A percentile compares a stretch with the other conserved stretches of the same genome.
These are phyloP conservation scores for Ptychobarbus kaznakovi DNA, from an alignment of 2,797 vertebrate species.

Conservation along the genomic window DNA sequence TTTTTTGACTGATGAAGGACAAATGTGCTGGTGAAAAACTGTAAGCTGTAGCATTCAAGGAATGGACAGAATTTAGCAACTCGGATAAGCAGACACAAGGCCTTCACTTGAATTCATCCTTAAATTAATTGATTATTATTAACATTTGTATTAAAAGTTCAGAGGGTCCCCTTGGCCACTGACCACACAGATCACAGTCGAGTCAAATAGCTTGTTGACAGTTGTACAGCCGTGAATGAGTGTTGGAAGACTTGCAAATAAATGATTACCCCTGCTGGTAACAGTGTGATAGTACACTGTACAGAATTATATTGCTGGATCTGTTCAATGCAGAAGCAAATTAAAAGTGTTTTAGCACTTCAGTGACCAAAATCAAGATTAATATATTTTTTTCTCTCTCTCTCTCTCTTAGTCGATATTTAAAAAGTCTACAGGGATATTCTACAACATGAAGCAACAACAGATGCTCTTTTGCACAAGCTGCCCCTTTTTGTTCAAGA, in stretches of 20 bases:
- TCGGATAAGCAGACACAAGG: not conserved
- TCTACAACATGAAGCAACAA: not conserved
- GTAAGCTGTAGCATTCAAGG: not conserved
- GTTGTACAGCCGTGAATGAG: not conserved
- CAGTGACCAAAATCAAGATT: not conserved
- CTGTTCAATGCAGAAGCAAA: not conserved
- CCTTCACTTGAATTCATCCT: not conserved
- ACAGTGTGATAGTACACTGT: not conserved
- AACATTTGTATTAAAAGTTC: too few species aligned
- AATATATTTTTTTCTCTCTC: not conserved
- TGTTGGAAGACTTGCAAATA: not conserved
- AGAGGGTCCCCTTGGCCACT: not conserved
- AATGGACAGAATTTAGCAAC: not conserved
- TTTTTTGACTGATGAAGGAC: not conserved
- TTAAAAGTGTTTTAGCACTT: not conserved
- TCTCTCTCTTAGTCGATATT: not conserved
- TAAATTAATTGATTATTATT: not conserved
- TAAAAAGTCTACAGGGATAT: not conserved
- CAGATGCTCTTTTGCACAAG: not conserved
- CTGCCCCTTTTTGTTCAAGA: slow-evolving; percentile 53
- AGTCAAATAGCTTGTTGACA: not conserved
- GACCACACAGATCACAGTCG: not conserved
- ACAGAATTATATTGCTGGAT: not conserved
- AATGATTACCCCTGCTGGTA: slow-evolving; percentile 11
- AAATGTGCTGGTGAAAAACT: not conserved